A percentile compares a stretch with the other conserved stretches of the same genome.
phyloP scores from a whole-genome alignment of 2,888 invertebrate genomes.

The Troides aeacus region DNA sequence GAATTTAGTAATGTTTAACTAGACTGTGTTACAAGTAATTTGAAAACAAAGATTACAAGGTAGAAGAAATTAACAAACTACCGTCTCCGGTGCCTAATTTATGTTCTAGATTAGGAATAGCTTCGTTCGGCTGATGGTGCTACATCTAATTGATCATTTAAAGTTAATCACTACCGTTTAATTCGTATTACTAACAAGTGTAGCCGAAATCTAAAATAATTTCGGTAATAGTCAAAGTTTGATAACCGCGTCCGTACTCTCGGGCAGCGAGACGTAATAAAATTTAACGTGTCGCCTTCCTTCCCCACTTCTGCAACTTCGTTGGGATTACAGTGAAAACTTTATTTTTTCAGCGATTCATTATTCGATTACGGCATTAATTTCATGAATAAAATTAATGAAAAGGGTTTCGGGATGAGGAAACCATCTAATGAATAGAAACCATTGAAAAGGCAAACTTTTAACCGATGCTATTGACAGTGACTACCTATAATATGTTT shows the following conservation, averaged over 20 bases:
- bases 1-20: too few relatives aligned
- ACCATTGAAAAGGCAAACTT: too few relatives aligned
- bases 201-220: slow-evolving; percentile 68
- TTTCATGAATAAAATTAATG: neutral
- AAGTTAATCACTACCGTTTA: slow-evolving; percentile 3
- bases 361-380: slow-evolving; percentile 3
- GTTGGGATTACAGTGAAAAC: slow-evolving; percentile 62
- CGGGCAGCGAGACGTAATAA: slow-evolving; percentile 63
- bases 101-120: too few relatives aligned
- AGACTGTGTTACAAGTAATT: too few relatives aligned
- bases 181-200: slow-evolving; percentile 34
- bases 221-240: slow-evolving; percentile 74
- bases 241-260: slow-evolving; percentile 54
- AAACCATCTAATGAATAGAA: too few relatives aligned
- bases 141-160: slow-evolving; percentile 1
- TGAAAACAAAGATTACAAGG: too few relatives aligned
- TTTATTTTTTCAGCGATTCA: slow-evolving; percentile 49
- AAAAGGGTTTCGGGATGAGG: too few relatives aligned
- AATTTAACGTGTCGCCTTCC: slow-evolving; percentile 66
- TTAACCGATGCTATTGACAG: too few relatives aligned
- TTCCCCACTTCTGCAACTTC: slow-evolving; percentile 61
- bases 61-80: too few relatives aligned
- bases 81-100: too few relatives aligned
- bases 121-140: neutral
- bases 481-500: too few relatives aligned